A percentile compares a stretch with the other conserved stretches of the same genome.
Conservation (phyloP, 2,888 invertebrate species). For the Drosophila birchii region DNA sequence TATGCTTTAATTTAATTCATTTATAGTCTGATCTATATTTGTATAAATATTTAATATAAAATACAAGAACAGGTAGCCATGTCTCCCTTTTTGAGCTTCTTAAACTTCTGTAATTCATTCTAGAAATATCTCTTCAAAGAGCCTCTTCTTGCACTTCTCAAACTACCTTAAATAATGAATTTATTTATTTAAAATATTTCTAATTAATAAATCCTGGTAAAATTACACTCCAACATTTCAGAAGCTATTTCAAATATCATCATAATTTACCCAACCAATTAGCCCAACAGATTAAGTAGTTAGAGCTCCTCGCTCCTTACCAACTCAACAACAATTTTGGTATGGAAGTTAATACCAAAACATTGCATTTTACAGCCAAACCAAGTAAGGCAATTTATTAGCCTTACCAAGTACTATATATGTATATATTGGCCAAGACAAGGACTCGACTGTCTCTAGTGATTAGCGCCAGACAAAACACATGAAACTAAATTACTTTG, state of each 20-base stretch:
- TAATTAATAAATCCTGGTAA: not conserved
- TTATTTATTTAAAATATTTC: not conserved
- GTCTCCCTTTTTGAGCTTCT: not conserved
- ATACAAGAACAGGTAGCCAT: not conserved
- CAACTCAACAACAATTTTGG: not conserved
- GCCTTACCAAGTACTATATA: not conserved
- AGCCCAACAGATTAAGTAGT: not conserved
- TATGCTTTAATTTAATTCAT: not conserved
- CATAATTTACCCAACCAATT: not conserved
- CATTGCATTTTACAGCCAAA: not conserved
- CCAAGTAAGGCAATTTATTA: slow-evolving; percentile 6
- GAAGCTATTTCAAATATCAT: not conserved
- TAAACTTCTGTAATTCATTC: not conserved
- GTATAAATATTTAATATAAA: not conserved
- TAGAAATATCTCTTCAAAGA: no score
- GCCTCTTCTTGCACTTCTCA: not conserved
- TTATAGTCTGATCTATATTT: no score
- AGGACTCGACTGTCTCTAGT: not conserved
- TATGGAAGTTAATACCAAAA: not conserved
- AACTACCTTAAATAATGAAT: not conserved
- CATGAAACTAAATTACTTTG: slow-evolving; percentile 6
- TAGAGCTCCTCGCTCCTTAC: not conserved
- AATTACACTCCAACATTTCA: not conserved
- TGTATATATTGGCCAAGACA: not conserved
- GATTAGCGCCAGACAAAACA: not conserved